Percentiles rank a stretch among this genome's conserved stretches.
phyloP scores from a whole-genome alignment of 2,888 invertebrate species.

The Lasioglossum calceatum region DNA sequence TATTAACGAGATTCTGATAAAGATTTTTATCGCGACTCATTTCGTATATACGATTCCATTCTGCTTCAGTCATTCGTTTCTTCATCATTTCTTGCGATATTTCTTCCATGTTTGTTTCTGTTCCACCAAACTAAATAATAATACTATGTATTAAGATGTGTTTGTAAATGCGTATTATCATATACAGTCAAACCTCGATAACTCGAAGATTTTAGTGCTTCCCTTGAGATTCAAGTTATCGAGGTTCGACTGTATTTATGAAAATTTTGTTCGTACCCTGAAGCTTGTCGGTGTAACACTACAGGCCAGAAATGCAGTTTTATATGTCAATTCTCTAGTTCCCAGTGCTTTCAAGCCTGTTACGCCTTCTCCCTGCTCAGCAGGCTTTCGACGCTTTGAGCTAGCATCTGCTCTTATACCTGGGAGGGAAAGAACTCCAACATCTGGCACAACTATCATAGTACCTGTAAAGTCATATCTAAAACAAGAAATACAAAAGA shows the following conservation, averaged over 20 bases:
- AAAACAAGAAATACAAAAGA: conserved; percentile 38
- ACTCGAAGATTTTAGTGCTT: too few species aligned
- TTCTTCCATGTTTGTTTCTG: conserved; percentile 93
- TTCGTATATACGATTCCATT: conserved; percentile 98
- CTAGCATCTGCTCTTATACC: conserved; percentile 94
- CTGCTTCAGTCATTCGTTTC: conserved; percentile 96
- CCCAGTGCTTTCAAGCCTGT: conserved; percentile 94
- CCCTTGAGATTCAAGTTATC: too few species aligned
- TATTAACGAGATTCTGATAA: conserved; percentile 94
- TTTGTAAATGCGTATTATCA: background rate
- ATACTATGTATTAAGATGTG: background rate
- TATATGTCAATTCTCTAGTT: conserved; percentile 93
- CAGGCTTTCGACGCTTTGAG: conserved; percentile 88
- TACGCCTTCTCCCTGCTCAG: conserved; percentile 92
- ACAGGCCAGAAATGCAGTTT: conserved; percentile 97
- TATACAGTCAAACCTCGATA: too few species aligned
- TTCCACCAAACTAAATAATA: conserved; percentile 90
- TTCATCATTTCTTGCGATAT: conserved; percentile 96
- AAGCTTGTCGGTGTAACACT: conserved; percentile 95
- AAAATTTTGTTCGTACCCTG: conserved; percentile 85
- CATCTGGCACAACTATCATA: conserved; percentile 98
- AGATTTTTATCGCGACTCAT: conserved; percentile 98
- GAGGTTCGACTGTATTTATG: background rate
- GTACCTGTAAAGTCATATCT: conserved; percentile 85
- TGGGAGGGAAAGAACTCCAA: conserved; percentile 93